Evolutionary conservation across 2,888 invertebrate species (phyloP), one percentile per base, ranked within the genome.

Genomic region (Cheiracanthium punctorium): DNA sequence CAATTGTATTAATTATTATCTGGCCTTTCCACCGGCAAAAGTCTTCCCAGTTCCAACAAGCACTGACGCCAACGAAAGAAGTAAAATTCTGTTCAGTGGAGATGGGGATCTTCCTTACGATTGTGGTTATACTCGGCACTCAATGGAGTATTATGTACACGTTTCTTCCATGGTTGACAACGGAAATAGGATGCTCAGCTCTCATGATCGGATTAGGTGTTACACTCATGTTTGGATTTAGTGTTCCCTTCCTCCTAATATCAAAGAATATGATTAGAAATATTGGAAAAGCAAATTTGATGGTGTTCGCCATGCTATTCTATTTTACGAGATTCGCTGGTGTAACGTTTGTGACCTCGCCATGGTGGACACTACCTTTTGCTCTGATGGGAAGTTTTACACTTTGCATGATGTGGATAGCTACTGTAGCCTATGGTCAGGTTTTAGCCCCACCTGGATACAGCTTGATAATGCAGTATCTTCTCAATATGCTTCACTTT

Each of bases 81-180:
- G 30, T 52, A 30, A 82, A 80, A 30, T 80, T 88, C 29, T 82
- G 76, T 75, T 72, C 82, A 24, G 72, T 65, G 2, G 88, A 88
- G 43, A 82, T 87, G 77, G n/a, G 67, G 1, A 41, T 87, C 12
- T 74, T 89, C 4, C 65, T 89, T 1, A 74, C 79, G 0, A 67
- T 96, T 1, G 93, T 96, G 28, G 93, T 95, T 5, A 91, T 95
- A 8, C 93, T 96, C 82, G 96, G 96, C 20, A 93, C 94, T 5
- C 94, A 96, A 90, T 96, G 96, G 95, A 95, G 95, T 90, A 94
- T 95, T 84, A 94, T 96, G 90, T 96, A 96, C 91, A 94, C 94
- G 10, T 96, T 95, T 90, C 91, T 96, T 87, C 94, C 80, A 20
- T 86, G 88, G 67, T 75, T 88, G 30, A 88, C 88, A 17, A 17